Percentiles rank a stretch among this genome's conserved stretches.
These are phyloP conservation scores for Alviniconcha strummeri DNA, from an alignment of 2,888 invertebrate species.

Conservation along the genomic window DNA sequence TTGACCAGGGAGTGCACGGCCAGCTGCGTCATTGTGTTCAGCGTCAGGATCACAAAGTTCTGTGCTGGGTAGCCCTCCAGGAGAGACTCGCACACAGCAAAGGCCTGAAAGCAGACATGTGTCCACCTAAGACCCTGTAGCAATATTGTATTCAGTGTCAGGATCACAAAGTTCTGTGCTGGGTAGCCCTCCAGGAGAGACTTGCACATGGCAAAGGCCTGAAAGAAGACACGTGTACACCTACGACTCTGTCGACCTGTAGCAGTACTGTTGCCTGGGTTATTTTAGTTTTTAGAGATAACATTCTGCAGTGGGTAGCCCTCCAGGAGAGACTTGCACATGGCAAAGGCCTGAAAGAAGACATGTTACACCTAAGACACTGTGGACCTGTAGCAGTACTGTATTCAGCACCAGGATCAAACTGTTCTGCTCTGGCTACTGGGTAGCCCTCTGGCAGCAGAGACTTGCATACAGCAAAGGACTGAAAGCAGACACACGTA, in stretches of 20 bases:
- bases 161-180: conserved; percentile 85
- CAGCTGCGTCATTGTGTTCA: conserved; percentile 90
- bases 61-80: conserved; percentile 86
- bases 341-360: conserved; percentile 79
- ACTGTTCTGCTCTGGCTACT: conserved; percentile 77
- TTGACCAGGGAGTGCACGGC: conserved; percentile 92
- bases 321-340: conserved; percentile 84
- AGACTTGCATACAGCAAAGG: conserved; percentile 83
- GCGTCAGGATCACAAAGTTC: conserved; percentile 86
- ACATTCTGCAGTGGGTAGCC: conserved; percentile 88
- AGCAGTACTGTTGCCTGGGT: too few relatives aligned
- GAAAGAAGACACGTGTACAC: conserved; percentile 33
- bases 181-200: conserved; percentile 86
- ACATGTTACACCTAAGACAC: background rate
- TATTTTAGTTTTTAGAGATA: conserved; percentile 72
- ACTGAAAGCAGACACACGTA: conserved; percentile 74
- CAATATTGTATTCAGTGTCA: conserved; percentile 86
- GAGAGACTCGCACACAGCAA: conserved; percentile 83
- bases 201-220: conserved; percentile 85
- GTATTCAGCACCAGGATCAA: conserved; percentile 76
- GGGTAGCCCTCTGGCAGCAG: conserved; percentile 84
- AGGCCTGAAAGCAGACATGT: conserved; percentile 77
- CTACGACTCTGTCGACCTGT: too few relatives aligned
- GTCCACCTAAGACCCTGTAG: background rate
- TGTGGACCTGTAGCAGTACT: too few relatives aligned